Percentiles rank a stretch among this genome's conserved stretches.
These are phyloP conservation scores for Meteorus colon DNA, from an alignment of 2,888 invertebrate genomes.

Conservation along the genomic window DNA sequence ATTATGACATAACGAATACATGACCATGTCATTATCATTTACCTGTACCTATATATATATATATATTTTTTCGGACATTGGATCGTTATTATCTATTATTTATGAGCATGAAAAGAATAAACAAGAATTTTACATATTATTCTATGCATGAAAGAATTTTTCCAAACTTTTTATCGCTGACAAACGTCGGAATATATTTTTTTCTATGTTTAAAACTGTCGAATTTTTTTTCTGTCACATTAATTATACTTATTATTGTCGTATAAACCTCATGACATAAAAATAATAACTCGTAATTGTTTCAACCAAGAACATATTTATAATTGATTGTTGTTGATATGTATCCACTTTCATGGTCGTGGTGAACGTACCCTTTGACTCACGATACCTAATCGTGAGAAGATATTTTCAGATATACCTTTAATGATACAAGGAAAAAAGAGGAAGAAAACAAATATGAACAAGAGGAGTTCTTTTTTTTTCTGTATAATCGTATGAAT, in stretches of 20 bases:
- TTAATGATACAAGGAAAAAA: not conserved
- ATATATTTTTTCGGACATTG: not conserved
- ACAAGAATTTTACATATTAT: not conserved
- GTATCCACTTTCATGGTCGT: not conserved
- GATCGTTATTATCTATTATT: not conserved
- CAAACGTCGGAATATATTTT: not conserved
- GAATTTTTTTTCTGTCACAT: not conserved
- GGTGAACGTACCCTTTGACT: not conserved
- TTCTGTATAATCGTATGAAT: not conserved
- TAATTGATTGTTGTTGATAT: not conserved
- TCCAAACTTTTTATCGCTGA: not conserved
- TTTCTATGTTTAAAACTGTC: not conserved
- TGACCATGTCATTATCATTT: not conserved
- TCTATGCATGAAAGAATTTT: not conserved
- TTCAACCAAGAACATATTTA: not conserved
- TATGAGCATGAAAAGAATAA: not conserved
- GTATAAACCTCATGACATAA: not conserved
- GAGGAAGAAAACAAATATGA: not conserved
- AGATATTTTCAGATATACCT: not conserved
- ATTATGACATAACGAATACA: not conserved
- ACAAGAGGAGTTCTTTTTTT: not conserved
- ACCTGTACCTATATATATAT: not conserved
- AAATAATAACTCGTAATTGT: not conserved
- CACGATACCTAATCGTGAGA: constrained; percentile 1
- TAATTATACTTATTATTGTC: not conserved